Evolutionary conservation across 2,797 vertebrate species (phyloP), one percentile per base, ranked within the genome.

Genomic region (Enteromius viviparus): DNA sequence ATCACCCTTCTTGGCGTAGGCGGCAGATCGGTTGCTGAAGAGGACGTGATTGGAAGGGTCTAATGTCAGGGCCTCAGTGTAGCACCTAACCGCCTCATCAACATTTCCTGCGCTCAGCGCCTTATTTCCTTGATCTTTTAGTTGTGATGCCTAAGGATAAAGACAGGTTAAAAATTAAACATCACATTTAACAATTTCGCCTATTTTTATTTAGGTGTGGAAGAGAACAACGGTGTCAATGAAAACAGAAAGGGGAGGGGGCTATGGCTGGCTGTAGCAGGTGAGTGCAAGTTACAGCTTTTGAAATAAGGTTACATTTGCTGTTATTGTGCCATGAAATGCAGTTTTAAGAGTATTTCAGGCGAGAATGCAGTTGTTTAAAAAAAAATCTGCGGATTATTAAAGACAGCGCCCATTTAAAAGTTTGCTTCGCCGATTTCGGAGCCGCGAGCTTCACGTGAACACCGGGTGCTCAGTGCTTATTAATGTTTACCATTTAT

Each of bases 41-140:
- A 98, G 95, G 80, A 99, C 97, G 9, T 98, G 97, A 93, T 98
- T 99, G 86, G 92, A 91, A 32, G 95, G 94, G 74, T 98, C 97
- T 3, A 98, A 87, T n/a, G 92, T 90, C 88, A 98, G 91, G n/a
- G 97, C 97, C 79, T 98, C 97, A 0, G 96, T 95, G 93, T 99
- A 99, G 89, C 96, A 98, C 32, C 93, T 95, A 1, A 98, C 84
- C 0, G 97, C 97, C n/a, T 97, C 97, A 0, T 95, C 94, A 0
- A 97, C 94, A 84, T 97, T 95, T 29, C 97, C 97, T 0, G 95
- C 95, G 4, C 96, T 97, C 71, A 98, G 95, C 6, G 97, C 97
- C 89, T 96, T 97, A 91, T 99, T 99, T 82, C 97, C 97, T 87
- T 96, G 95, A 89, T 98, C 97, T 90, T 98, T 98, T 65, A 98